Percentiles rank a stretch among this genome's conserved stretches.
Conservation (phyloP, 2,888 invertebrate genomes). For the Cynaeus angustus region DNA sequence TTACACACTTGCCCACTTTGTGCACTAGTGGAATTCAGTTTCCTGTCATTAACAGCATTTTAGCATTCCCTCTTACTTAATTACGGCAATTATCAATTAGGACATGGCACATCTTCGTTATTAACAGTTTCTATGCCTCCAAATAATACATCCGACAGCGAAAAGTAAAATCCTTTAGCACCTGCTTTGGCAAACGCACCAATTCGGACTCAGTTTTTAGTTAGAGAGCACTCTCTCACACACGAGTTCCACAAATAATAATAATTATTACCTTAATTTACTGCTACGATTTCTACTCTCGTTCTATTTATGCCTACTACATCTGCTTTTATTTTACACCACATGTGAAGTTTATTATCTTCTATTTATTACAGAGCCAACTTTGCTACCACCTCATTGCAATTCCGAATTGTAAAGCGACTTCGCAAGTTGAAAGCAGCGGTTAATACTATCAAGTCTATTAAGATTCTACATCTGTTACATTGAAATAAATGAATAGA, state of each 20-base stretch:
- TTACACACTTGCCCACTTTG: slow-evolving; percentile 16
- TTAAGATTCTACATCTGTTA: slow-evolving; percentile 15
- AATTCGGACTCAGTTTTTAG: too few relatives aligned
- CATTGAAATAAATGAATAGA: slow-evolving; percentile 16
- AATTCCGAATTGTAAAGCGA: slow-evolving; percentile 1
- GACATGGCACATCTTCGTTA: neutral
- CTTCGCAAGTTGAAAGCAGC: neutral
- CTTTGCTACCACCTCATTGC: neutral
- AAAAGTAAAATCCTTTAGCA: too few relatives aligned
- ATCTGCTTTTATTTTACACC: neutral
- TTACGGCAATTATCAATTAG: slow-evolving; percentile 13
- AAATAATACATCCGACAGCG: too few relatives aligned
- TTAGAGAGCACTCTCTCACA: too few relatives aligned
- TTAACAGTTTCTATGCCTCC: slow-evolving; percentile 1
- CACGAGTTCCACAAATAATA: too few relatives aligned
- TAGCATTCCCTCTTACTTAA: neutral
- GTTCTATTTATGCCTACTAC: neutral
- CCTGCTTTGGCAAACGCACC: too few relatives aligned
- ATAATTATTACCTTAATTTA: too few relatives aligned
- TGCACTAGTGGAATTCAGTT: slow-evolving; percentile 10
- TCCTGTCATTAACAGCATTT: slow-evolving; percentile 14
- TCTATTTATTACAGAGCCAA: neutral
- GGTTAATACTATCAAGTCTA: slow-evolving; percentile 14
- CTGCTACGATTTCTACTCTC: too few relatives aligned
- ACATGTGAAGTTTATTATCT: neutral